Evolutionary conservation across 2,888 invertebrate genomes (phyloP), one percentile per base, ranked within the genome.

Genomic region (Spodoptera littoralis): DNA sequence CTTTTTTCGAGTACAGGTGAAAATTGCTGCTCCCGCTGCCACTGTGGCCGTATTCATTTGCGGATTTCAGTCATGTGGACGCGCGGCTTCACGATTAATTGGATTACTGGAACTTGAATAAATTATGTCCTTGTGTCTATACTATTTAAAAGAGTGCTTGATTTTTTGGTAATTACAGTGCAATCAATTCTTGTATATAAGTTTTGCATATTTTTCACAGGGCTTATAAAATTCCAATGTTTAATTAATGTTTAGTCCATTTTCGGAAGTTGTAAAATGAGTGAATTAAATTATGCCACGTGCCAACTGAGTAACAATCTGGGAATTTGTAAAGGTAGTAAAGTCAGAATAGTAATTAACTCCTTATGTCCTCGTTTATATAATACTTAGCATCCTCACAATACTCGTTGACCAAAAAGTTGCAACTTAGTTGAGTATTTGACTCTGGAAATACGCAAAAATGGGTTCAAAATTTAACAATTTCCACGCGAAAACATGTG

Each of bases 1-100:
- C 62, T 68, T 77, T 78, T 82, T 81, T 76, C 63, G 59, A 73
- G 59, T 76, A 61, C 81, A 81, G 82, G 82, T 84, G 77, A 81
- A 84, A 83, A 84, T 83, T 81, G 80, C 76, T 74, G 72, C 73
- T 70, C 61, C 73, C 59, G 64, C 68, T 70, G 73, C 65, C 27
- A 27, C 4, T 71, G 81, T 64, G 77, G 80, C 68, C 67, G 58
- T 73, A 73, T 84, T 80, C 78, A 81, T 83, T 81, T 79, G 71
- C 64, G 77, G 73, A 76, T 75, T 77, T 65, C 73, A 74, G 66
- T 76, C 67, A 67, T 71, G 80, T 81, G 79, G 75, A 71, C 52
- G 70, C 65, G 67, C 59, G 76, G 72, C 74, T 82, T 72, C 78
- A 76, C 70, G 73, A 72, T 73, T 69, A 72, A 79, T 65, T 71